These are phyloP conservation scores for Brachycybe producta DNA, from an alignment of 2,888 invertebrate genomes.

Conservation along the genomic window DNA sequence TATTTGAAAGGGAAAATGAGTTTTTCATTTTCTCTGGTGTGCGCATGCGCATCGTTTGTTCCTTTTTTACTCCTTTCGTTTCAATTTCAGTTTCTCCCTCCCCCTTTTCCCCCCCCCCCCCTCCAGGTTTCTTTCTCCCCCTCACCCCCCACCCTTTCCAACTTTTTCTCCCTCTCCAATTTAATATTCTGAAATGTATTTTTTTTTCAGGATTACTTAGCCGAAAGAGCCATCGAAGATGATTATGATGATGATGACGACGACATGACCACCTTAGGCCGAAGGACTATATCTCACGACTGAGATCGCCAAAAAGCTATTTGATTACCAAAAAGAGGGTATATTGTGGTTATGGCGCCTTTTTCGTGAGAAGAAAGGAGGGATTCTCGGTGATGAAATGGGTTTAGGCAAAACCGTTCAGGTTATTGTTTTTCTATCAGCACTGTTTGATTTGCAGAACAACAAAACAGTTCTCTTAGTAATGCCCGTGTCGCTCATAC, in stretches of 20 bases:
- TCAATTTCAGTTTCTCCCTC: too few species aligned
- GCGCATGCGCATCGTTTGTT: too few species aligned
- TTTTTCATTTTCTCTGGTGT: too few species aligned
- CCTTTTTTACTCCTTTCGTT: too few species aligned
- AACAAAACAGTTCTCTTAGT: conserved; percentile 33
- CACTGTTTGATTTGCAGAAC: conserved; percentile 34
- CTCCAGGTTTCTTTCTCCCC: too few species aligned
- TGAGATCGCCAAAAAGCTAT: conserved; percentile 27
- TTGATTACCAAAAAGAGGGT: conserved; percentile 34
- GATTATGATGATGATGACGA: conserved; percentile 21
- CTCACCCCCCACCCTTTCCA: too few species aligned
- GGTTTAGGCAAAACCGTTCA: conserved; percentile 39
- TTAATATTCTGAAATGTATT: too few species aligned
- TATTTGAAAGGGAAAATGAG: too few species aligned
- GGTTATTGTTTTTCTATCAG: conserved; percentile 35
- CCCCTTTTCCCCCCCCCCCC: too few species aligned
- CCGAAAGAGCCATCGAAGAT: neutral
- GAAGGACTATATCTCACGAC: conserved; percentile 24
- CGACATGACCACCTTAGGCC: conserved; percentile 31
- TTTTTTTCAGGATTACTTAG: conserved; percentile 2
- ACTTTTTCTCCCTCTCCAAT: too few species aligned
- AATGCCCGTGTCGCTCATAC: conserved; percentile 34
- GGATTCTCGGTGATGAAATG: conserved; percentile 39
- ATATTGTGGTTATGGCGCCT: conserved; percentile 35
- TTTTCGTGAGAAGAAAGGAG: conserved; percentile 32